Base-by-base conservation (phyloP, 1,140 invertebrate species). In the Tetramorium parvispinum region DNA sequence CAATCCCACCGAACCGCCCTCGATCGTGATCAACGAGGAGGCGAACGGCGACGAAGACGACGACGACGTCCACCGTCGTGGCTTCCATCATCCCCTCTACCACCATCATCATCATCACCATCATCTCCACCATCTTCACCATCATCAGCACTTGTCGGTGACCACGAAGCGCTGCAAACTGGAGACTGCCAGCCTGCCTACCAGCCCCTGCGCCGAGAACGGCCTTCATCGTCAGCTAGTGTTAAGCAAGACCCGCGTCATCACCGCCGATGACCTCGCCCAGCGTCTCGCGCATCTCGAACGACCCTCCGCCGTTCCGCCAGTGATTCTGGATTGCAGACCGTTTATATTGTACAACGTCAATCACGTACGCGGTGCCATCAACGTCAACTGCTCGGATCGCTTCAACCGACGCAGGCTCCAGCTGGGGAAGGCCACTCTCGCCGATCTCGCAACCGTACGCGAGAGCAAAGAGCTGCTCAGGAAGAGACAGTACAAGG, bases 351-450 rank as follows among this genome's bases (percentile, higher is more conserved):
- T 96, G 27, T 98, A 97, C 94, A 97, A 97, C 92, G 95, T 96
- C 43, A 96, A 96, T 87, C 97, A 98, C 93, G 96, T 98, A 53
- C 94, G 95, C 37, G 97, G 97, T 18, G 97, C 97, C 21, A 96
- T 98, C 79, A 98, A 98, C 94, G 96, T 98, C 27, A 97, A 97
- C 93, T 97, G 97, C 92, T 96, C 96, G 2, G 97, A 98, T 93
- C 94, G 97, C 51, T 97, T 97, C 93, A 97, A 97, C 91, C 95
- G 97, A 55, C 95, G 96, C 87, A 94, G 97, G 27, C 94, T 98
- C 77, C 97, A 97, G 91, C 96, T 96, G 87, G 97, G 97, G 2
- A 97, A 97, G 89, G 96, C 96, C 1, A 96, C 95, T 2, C 93
- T 97, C 11, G 96, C 96, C 24, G 97, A 98, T 92, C 92, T 98